Base-by-base conservation (phyloP, 2,113 vertebrate genomes). In the Nycticryphes semicollaris region DNA sequence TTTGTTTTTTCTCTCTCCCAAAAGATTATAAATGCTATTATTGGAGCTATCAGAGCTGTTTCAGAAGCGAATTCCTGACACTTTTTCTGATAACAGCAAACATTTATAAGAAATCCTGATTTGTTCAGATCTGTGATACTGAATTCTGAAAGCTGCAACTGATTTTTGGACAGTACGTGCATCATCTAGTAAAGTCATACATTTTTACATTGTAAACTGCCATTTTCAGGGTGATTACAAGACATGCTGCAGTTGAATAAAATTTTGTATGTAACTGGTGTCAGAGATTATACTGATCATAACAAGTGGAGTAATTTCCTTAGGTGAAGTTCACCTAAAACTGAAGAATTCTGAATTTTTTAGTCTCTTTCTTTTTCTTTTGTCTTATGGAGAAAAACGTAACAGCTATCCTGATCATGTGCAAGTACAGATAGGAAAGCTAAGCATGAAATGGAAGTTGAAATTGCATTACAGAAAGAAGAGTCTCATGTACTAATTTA, bases 401-500 rank as follows among this genome's bases (percentile, higher is more conserved):
- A 92, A 64, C 30, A 81, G 14, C 48, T 48, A 39, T 39, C 39
- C 9, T 12, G 12, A 51, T 59, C 80, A 87, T 0, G 0, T 69
- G 31, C 35, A 84, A 89, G 17, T 50, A 82, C 12, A 81, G 66
- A 84, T 25, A 89, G 43, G 35, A 97, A 91, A 96, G 43, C 53
- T 92, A 93, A 84, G 73, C 88, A 92, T 90, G 77, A 96, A 94
- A 90, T 81, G 39, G 41, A 92, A 90, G 93, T 27, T 87, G 94
- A 93, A 97, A 96, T 73, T 91, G 28, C 63, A 75, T 79, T 94
- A 79, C 56, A 82, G 73, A 92, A 93, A 75, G 74, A 91, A 94
- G 73, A 87, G 51, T n/a, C 31, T 83, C 77, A 20, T 91, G 80
- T 87, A 94, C 74, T 95, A 95, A 94, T 96, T 95, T 96, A 95